Conservation (phyloP, 2,797 vertebrate species). For the Takifugu rubripes region DNA sequence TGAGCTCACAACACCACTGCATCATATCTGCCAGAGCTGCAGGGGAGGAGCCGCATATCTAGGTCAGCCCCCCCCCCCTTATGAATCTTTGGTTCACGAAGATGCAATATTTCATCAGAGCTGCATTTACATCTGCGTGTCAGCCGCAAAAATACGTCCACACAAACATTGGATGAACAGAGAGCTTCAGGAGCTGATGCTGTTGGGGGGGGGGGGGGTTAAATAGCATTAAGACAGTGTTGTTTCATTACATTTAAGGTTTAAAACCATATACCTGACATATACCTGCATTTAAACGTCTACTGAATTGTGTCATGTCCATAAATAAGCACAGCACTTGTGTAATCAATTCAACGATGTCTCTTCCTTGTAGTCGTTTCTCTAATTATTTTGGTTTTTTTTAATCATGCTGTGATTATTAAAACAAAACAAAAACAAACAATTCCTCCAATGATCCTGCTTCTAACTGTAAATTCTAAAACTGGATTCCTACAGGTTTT, state of each 20-base stretch:
- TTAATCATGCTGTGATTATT: too few species aligned
- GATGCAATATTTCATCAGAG: slow-evolving; percentile 21
- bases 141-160: slow-evolving; percentile 3
- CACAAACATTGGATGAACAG: background rate
- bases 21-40: slow-evolving; percentile 59
- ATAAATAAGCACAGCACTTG: too few species aligned
- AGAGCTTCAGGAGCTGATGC: background rate
- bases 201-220: background rate
- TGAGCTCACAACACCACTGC: slow-evolving; percentile 50
- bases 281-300: background rate
- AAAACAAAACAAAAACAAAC: too few species aligned
- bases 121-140: slow-evolving; percentile 2
- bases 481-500: too few species aligned
- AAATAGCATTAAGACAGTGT: slow-evolving; percentile 2
- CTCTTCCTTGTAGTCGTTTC: too few species aligned
- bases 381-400: too few species aligned
- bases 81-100: slow-evolving; percentile 49
- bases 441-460: too few species aligned
- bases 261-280: slow-evolving; percentile 3
- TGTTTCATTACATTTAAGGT: background rate
- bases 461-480: too few species aligned
- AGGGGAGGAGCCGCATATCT: slow-evolving; percentile 61
- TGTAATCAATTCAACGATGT: too few species aligned
- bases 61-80: slow-evolving; percentile 66
- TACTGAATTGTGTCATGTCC: too few species aligned